Evolutionary conservation across 2,113 vertebrate genomes (phyloP), one percentile per base, ranked within the genome.

Genomic region (Lucifuga dentata): DNA sequence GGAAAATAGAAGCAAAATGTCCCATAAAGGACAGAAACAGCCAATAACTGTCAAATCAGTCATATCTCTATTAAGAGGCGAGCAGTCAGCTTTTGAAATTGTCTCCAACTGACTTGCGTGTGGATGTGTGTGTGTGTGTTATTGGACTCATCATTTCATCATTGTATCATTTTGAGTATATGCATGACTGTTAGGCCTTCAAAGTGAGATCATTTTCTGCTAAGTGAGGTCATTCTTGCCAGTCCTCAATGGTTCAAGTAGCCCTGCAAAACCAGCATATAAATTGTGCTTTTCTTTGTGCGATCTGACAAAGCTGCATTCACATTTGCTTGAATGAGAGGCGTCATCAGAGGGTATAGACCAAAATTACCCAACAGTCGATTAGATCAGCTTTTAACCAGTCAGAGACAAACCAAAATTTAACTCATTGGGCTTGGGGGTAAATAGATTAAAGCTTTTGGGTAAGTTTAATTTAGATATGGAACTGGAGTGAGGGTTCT

Each of bases 21-120:
- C 78, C 77, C 60, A 50, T 65, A 56, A 76, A 72, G 66, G 70
- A 73, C 53, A 49, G 44, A 80, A 81, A 74, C 20, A 61, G 46
- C 41, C 46, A 67, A 59, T 73, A 73, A 73, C 59, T 80, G 73
- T 72, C 66, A 60, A 53, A 80, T 85, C 63, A 52, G 75, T 84
- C 56, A 68, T 32, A 50, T 68, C 35, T 58, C n/a, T n/a, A n/a
- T 67, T 48, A 55, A 43, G 38, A 58, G 69, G 52, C 16, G 58
- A 41, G 78, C 67, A 71, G 56, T 52, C 52, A 23, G 74, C 17
- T 45, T 73, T 46, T 56, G 43, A 74, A 49, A 35, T 11, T 11
- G 33, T 35, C 33, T 35, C 8, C 33, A 11, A 35, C 6, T 11
- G 33, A 35, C n/a, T n/a, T n/a, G 3, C 10, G 33, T 68, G 1